Evolutionary conservation across 2,888 invertebrate species (phyloP).

Genomic region (Scaptomyza cyrtandrae): DNA sequence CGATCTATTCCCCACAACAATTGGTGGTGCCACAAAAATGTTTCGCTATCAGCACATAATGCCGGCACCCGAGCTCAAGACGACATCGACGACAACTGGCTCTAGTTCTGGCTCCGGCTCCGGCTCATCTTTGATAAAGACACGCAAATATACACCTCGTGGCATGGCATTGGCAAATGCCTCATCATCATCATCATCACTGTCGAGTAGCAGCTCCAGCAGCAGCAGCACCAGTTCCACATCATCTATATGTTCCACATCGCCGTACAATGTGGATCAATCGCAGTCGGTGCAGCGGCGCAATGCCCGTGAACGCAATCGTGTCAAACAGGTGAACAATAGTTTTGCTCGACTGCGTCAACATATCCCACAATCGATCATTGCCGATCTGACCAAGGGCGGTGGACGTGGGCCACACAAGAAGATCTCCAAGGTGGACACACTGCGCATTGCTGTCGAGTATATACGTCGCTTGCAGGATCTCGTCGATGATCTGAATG

Average conservation of each 20-base stretch:
- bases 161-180: conserved; percentile 72
- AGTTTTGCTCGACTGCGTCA: conserved; percentile 95
- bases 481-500: conserved; percentile 86
- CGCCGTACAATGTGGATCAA: conserved; percentile 86
- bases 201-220: conserved; percentile 13
- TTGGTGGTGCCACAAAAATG: conserved; percentile 65
- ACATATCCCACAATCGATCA: conserved; percentile 93
- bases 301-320: conserved; percentile 96
- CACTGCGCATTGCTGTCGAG: conserved; percentile 93
- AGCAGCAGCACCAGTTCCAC: conserved; percentile 18
- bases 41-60: conserved; percentile 79
- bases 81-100: conserved; percentile 38
- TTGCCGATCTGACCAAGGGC: conserved; percentile 88
- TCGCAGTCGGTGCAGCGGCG: conserved; percentile 94
- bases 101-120: conserved; percentile 8
- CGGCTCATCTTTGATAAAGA: conserved; percentile 86
- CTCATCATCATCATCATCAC: background rate
- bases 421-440: conserved; percentile 95
- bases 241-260: conserved; percentile 9
- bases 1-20: conserved; percentile 65
- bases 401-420: conserved; percentile 91
- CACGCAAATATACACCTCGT: conserved; percentile 88
- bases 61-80: conserved; percentile 62
- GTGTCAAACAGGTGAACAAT: conserved; percentile 97
- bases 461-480: conserved; percentile 94